These are phyloP conservation scores for Darevskia nairensis DNA, from an alignment of 2,797 vertebrate species.

Conservation along the genomic window DNA sequence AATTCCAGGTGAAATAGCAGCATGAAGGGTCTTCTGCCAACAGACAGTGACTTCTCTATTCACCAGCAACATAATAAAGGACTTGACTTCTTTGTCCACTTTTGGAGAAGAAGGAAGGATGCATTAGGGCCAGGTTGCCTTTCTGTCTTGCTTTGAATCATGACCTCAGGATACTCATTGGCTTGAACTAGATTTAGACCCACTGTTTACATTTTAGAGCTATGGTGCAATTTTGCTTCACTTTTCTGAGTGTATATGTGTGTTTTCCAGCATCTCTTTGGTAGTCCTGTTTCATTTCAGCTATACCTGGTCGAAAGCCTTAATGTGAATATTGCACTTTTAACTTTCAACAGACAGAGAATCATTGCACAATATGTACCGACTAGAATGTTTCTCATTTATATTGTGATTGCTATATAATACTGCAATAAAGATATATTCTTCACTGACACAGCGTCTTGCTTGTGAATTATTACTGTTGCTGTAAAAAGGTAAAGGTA, in stretches of 20 bases:
- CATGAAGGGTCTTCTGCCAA: background rate
- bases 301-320: background rate
- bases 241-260: background rate
- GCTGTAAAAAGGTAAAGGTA: too few species aligned
- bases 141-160: background rate
- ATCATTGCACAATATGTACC: constrained; percentile 2
- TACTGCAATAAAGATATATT: constrained; percentile 29
- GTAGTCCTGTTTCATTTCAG: background rate
- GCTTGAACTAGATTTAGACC: background rate
- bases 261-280: background rate
- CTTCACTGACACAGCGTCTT: background rate
- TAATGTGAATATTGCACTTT: constrained; percentile 15
- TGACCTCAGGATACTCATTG: background rate
- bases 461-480: background rate
- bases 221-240: constrained; percentile 9
- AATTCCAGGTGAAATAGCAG: constrained; percentile 31
- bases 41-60: background rate
- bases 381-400: constrained; percentile 17
- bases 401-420: background rate
- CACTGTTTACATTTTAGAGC: constrained; percentile 15
- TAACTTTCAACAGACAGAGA: background rate
- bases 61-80: background rate
- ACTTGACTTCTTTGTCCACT: background rate
- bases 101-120: too few species aligned
- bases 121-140: background rate